phyloP scores from a whole-genome alignment of 2,797 vertebrate genomes.

The Enteromius radiatus region DNA sequence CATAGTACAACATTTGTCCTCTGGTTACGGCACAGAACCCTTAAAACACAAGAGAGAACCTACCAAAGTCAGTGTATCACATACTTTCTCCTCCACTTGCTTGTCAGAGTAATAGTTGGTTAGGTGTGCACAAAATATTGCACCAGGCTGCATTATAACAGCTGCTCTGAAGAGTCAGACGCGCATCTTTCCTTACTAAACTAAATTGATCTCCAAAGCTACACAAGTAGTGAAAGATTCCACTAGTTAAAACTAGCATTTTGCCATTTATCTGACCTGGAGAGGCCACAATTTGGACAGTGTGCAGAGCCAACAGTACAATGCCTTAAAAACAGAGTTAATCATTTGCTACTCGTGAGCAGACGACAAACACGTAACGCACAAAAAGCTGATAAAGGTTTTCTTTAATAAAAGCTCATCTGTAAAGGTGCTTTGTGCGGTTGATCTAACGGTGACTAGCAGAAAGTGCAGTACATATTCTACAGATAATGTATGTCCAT shows the following conservation, averaged over 20 bases:
- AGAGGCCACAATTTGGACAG: constrained; percentile 37
- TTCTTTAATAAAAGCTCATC: constrained; percentile 18
- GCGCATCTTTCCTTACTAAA: background rate
- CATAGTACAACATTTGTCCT: constrained; percentile 48
- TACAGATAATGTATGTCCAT: constrained; percentile 55
- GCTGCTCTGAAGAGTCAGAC: background rate
- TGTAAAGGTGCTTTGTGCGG: constrained; percentile 46
- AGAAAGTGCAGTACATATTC: constrained; percentile 41
- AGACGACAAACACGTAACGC: constrained; percentile 9
- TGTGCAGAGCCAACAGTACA: constrained; percentile 47
- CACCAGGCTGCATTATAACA: background rate
- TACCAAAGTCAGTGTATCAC: background rate
- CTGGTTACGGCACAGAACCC: constrained; percentile 35
- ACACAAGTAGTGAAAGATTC: constrained; percentile 9
- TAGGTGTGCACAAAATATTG: background rate
- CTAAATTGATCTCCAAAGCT: constrained; percentile 11
- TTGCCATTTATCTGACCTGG: constrained; percentile 46
- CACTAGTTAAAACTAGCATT: constrained; percentile 15
- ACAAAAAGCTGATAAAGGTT: constrained; percentile 36
- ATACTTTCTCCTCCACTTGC: background rate
- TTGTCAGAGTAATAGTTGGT: background rate
- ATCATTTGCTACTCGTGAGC: background rate
- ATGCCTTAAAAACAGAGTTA: constrained; percentile 26
- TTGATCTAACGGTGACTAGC: constrained; percentile 39
- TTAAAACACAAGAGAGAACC: background rate